Base-by-base conservation (phyloP, 2,797 vertebrate species). In the Heteromormyrus szaboi region DNA sequence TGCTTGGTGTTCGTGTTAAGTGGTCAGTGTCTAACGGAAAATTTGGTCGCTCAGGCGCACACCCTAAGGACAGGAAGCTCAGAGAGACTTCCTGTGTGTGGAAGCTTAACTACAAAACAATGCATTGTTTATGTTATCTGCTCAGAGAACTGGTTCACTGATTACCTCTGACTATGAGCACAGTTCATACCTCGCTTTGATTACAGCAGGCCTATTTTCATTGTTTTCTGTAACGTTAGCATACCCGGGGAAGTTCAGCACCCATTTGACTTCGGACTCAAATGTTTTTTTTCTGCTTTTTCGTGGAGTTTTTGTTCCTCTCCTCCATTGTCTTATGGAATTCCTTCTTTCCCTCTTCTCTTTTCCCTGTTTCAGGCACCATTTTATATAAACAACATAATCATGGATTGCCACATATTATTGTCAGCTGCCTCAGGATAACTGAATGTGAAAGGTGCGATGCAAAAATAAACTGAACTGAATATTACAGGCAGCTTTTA, bases 21-120 rank as follows among this genome's bases (percentile, higher is more conserved):
- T 90, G 91, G 92, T 91, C 90, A 93, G 83, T 90, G 87, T 86
- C 59, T 89, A 90, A 88, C 88, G 91, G 92, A 93, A 93, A 92
- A 88, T 91, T 90, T 22, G 81, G 22, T 90, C 59, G 83, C 37
- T 72, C 46, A 37, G 72, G 88, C 87, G 83, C 89, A 91, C 88
- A 46, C 89, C 86, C 84, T 89, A 85, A 92, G 92, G 91, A 92
- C 91, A 92, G 93, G 92, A 93, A 92, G 89, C 59, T 37, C 76
- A 91, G 46, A 87, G 88, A 86, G 89, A 90, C 90, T 92, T 93
- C 92, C 92, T 93, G 92, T 89, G 90, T 87, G 14, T 76, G 90
- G 86, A 85, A 85, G 87, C n/a, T 12, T 33, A 53, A 68, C 29
- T 81, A 68, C 22, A 29, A 56, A 68, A 72, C 54, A 8, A 76